Base-by-base conservation (phyloP, 1,140 invertebrate species). In the Leptonema lineaticorne region DNA sequence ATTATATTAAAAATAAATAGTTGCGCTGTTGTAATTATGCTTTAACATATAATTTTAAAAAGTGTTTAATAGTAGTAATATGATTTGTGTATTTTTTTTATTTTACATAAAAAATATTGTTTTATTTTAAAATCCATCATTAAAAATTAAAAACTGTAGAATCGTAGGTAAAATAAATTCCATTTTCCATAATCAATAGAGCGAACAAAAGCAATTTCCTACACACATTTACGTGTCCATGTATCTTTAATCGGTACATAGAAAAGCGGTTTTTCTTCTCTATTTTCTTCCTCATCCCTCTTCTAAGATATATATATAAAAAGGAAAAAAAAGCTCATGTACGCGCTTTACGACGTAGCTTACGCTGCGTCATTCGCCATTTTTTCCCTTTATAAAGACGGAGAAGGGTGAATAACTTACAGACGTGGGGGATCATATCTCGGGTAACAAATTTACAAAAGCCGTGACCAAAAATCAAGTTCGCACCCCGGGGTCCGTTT, bases 121-220 rank as follows among this genome's bases (percentile, higher is more conserved):
- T n/a, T n/a, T n/a, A n/a, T n/a, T n/a, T n/a, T n/a, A n/a, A n/a
- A n/a, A n/a, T n/a, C n/a, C n/a, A n/a, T n/a, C n/a, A n/a, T n/a
- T n/a, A 41, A 41, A 41, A 41, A 41, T 41, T 22, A 53, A 41
- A 29, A 62, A 62, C 30, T 22, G 59, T 62, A 37, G 45, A 33
- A 62, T 62, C 59, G 50, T 64, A 45, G 62, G 30, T 45, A 26
- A 16, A 29, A n/a, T n/a, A n/a, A n/a, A 64, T 64, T 45, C 62
- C 29, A 64, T 64, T 64, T 64, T 48, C n/a, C 62, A 48, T n/a
- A 58, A 67, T 67, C 57, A 56, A 67, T 67, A 37, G 65, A 67
- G 56, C 65, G 65, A 67, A 67, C 65, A 67, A 67, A 67, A 56
- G 65, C 65, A 67, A 67, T 67, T 67, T 67, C 65, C 65, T 26